phyloP scores from a whole-genome alignment of 2,113 vertebrate genomes.

The Morone chrysops region DNA sequence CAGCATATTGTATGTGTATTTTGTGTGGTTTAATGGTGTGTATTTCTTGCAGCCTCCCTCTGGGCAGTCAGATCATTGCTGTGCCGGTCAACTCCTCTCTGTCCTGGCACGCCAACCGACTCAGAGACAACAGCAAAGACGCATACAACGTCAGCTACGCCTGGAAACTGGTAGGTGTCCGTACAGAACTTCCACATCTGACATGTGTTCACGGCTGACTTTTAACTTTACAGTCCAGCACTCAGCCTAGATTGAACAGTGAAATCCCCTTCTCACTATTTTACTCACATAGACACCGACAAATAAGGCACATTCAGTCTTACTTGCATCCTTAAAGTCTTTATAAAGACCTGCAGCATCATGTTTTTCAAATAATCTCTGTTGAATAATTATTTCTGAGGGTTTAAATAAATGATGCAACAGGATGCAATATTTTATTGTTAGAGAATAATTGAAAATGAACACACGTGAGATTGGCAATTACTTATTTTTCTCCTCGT shows the following conservation, averaged over 20 bases:
- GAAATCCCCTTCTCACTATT: background rate
- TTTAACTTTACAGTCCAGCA: background rate
- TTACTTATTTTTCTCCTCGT: background rate
- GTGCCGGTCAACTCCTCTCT: constrained; percentile 97
- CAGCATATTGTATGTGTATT: background rate
- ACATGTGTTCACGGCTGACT: background rate
- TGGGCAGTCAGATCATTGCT: constrained; percentile 96
- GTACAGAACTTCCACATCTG: background rate
- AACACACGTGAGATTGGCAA: background rate
- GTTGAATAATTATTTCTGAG: background rate
- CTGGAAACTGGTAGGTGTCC: constrained; percentile 93
- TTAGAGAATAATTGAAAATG: background rate
- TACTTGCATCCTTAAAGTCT: background rate
- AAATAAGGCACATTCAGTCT: background rate
- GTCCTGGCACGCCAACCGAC: constrained; percentile 96
- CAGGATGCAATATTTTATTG: background rate
- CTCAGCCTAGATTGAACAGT: background rate
- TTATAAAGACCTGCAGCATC: background rate
- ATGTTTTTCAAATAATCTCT: background rate
- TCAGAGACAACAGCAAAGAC: constrained; percentile 90
- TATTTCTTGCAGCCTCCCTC: constrained; percentile 88
- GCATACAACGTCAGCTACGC: constrained; percentile 99
- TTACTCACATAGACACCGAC: background rate
- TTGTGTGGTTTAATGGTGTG: background rate
- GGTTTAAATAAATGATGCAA: constrained; percentile 14